Percentiles rank a stretch among this genome's conserved stretches.
Evolutionary conservation across 53 echinoderm and acorn worm genomes (phyloP).

Genomic region (Henricia sp.): DNA sequence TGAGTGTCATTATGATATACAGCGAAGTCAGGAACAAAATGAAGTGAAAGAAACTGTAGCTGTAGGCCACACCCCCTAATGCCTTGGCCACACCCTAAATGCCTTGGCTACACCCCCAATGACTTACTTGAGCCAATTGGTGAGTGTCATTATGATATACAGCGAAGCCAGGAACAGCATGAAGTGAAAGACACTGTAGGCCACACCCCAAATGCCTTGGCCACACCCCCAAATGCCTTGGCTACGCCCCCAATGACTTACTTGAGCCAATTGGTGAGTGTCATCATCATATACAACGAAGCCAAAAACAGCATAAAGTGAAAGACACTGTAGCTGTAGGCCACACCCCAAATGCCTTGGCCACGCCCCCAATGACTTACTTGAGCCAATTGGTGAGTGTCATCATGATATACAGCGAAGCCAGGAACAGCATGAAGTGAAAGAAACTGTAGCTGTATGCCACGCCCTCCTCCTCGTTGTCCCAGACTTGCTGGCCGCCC

Average conservation of each 20-base stretch:
- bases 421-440: conserved; percentile 94
- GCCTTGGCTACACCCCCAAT: too few species aligned
- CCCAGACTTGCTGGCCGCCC: conserved; percentile 80
- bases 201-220: neutral
- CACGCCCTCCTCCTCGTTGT: conserved; percentile 90
- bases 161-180: conserved; percentile 91
- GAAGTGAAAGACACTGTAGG: conserved; percentile 89
- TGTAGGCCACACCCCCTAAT: conserved; percentile 40
- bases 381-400: conserved; percentile 87
- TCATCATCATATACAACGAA: neutral
- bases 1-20: neutral
- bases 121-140: conserved; percentile 88
- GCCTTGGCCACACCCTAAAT: conserved; percentile 72
- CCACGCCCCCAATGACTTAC: too few species aligned
- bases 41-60: neutral
- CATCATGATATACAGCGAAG: conserved; percentile 92
- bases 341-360: neutral
- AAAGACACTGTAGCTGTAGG: neutral
- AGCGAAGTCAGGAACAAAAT: too few species aligned
- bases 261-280: too few species aligned
- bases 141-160: conserved; percentile 90
- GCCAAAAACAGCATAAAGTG: too few species aligned
- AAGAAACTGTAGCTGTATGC: conserved; percentile 97
- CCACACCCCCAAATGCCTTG: neutral
- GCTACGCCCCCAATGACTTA: too few species aligned